These are phyloP conservation scores for Agrypnus murinus DNA, from an alignment of 2,888 invertebrate genomes.

Conservation along the genomic window DNA sequence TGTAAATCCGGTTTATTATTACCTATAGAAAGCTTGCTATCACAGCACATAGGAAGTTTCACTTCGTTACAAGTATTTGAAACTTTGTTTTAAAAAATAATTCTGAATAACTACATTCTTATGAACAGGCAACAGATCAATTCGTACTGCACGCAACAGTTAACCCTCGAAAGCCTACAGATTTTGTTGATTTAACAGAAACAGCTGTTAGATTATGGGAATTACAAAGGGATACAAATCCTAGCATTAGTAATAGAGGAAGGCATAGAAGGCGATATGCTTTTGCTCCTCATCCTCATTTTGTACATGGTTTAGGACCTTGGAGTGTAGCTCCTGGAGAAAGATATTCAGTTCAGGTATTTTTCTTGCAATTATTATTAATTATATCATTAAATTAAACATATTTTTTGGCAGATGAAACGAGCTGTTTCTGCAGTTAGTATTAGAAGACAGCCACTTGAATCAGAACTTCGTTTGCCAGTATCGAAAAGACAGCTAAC, in stretches of 20 bases:
- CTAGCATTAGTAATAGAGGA: conserved; percentile 32
- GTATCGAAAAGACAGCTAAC: conserved; percentile 71
- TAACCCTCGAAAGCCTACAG: not conserved
- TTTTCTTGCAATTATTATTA: too few species aligned
- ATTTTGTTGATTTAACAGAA: conserved; percentile 55
- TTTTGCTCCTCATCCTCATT: conserved; percentile 70
- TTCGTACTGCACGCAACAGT: conserved; percentile 39
- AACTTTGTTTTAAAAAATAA: too few species aligned
- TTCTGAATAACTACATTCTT: not conserved
- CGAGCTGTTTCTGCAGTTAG: conserved; percentile 70
- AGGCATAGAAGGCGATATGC: conserved; percentile 71
- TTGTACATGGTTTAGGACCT: conserved; percentile 72
- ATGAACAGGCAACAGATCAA: conserved; percentile 52
- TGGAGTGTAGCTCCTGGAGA: conserved; percentile 72
- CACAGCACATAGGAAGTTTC: conserved; percentile 11
- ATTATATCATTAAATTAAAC: too few species aligned
- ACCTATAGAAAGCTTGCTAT: conserved; percentile 62
- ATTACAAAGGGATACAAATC: conserved; percentile 55
- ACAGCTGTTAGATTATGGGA: conserved; percentile 65
- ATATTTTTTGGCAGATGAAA: conserved; percentile 62
- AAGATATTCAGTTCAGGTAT: conserved; percentile 69
- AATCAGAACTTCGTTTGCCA: conserved; percentile 69
- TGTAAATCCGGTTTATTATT: conserved; percentile 71
- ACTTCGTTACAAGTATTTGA: too few species aligned
- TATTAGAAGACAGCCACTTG: conserved; percentile 67